Evolutionary conservation across 2,113 vertebrate species (phyloP).

Genomic region (Tetrax tetrax): DNA sequence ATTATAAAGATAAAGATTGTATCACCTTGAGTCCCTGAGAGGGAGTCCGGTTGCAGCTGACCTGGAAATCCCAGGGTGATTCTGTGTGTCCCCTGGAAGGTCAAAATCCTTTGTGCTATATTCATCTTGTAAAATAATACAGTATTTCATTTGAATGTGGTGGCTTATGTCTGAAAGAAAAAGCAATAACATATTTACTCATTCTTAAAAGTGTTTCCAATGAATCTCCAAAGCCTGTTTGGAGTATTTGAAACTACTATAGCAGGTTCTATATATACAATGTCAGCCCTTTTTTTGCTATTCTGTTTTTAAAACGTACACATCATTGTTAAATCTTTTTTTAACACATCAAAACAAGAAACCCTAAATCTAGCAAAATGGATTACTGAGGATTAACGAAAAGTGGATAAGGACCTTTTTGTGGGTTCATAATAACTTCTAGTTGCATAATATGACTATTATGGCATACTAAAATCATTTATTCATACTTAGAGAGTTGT

Average conservation of each 20-base stretch:
- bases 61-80: not conserved
- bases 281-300: not conserved
- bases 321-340: not conserved
- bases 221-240: not conserved
- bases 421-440: not conserved
- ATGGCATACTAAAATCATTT: not conserved
- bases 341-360: not conserved
- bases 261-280: not conserved
- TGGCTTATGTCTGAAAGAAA: not conserved
- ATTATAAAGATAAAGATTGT: not conserved
- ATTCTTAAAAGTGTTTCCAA: not conserved
- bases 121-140: not conserved
- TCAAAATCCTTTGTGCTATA: not conserved
- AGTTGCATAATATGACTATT: not conserved
- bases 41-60: not conserved
- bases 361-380: not conserved
- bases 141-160: not conserved
- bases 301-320: not conserved
- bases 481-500: not conserved
- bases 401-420: not conserved
- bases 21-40: not conserved
- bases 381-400: not conserved
- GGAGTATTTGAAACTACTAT: not conserved
- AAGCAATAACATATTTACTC: not conserved
- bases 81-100: not conserved